A percentile compares a stretch with the other conserved stretches of the same genome.
Conservation (phyloP, 2,797 vertebrate genomes). For the Emys orbicularis region DNA sequence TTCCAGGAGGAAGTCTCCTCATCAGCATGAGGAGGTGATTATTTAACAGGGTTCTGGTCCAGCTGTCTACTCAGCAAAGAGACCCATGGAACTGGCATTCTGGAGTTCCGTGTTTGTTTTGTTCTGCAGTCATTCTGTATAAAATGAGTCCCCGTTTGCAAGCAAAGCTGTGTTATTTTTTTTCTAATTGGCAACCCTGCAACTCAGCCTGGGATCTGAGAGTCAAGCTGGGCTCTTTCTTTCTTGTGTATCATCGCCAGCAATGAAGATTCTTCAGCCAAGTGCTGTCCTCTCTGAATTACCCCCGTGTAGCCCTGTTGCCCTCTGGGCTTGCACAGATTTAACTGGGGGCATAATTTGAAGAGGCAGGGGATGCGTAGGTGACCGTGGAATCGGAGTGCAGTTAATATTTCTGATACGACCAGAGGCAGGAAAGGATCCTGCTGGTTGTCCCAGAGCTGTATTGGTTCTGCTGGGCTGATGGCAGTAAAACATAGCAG, state of each 20-base stretch:
- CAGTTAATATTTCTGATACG: not conserved
- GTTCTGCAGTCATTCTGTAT: not conserved
- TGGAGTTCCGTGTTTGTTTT: not conserved
- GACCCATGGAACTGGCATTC: not conserved
- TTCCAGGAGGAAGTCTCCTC: constrained; percentile 84
- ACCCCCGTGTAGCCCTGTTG: not conserved
- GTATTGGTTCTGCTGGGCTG: not conserved
- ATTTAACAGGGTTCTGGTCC: not conserved
- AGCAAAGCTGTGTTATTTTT: fast-evolving
- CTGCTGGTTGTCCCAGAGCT: not conserved
- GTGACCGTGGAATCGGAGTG: not conserved
- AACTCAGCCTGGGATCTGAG: not conserved
- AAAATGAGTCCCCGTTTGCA: fast-evolving
- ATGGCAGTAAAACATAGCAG: not conserved
- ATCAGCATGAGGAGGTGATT: constrained; percentile 86
- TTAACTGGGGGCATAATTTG: not conserved
- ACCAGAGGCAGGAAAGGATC: not conserved
- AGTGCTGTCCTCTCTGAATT: not conserved
- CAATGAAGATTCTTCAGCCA: not conserved
- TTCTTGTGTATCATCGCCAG: not conserved
- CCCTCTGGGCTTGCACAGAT: not conserved
- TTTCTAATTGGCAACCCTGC: not conserved
- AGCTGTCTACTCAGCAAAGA: not conserved
- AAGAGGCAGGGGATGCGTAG: not conserved
- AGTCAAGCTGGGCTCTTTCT: not conserved